Evolutionary conservation across 2,797 vertebrate species (phyloP).

Genomic region (Decapterus maruadsi): DNA sequence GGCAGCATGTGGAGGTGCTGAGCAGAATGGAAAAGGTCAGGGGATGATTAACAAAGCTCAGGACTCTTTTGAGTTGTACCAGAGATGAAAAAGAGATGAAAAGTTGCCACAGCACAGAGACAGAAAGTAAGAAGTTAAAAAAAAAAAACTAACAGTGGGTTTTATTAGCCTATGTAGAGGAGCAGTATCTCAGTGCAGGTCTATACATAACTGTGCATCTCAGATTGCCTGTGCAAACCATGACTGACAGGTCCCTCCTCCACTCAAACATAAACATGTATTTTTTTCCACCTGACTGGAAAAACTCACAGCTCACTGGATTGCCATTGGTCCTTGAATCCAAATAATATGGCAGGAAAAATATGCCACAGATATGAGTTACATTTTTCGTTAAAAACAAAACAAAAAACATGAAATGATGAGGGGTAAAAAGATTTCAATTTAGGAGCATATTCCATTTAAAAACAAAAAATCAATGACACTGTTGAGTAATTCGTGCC

Average conservation of each 20-base stretch:
- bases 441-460: not conserved
- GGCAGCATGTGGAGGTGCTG: conserved; percentile 31
- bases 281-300: not conserved
- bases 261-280: not conserved
- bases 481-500: not conserved
- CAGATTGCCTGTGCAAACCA: not conserved
- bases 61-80: conserved; percentile 5
- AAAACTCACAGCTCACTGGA: not conserved
- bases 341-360: not conserved
- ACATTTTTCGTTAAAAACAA: not conserved
- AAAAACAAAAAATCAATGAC: not conserved
- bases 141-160: not conserved
- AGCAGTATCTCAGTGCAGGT: not conserved
- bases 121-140: not conserved
- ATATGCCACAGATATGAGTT: not conserved
- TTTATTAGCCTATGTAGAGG: conserved; percentile 14
- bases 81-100: not conserved
- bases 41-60: conserved; percentile 39
- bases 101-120: not conserved
- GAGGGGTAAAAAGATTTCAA: not conserved
- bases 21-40: conserved; percentile 44
- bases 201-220: not conserved
- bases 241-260: conserved; percentile 8
- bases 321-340: not conserved
- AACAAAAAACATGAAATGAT: conserved; percentile 8